phyloP scores from a whole-genome alignment of 2,888 invertebrate genomes.

The Amiota communis region DNA sequence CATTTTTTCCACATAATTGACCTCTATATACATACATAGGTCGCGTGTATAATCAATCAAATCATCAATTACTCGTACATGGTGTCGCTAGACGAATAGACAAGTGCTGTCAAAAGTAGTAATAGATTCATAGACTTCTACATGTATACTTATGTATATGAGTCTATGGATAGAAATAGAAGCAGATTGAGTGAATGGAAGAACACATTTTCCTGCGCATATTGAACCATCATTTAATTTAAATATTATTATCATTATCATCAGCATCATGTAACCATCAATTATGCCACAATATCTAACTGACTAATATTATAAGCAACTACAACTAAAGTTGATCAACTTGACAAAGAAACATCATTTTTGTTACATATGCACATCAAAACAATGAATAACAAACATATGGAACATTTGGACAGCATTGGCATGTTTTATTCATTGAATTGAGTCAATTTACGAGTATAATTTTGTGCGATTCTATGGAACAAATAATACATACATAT shows the following conservation, averaged over 20 bases:
- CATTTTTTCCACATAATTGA: constrained; percentile 23
- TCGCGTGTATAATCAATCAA: constrained; percentile 4
- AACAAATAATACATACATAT: no score
- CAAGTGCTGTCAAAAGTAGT: not conserved
- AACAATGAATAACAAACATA: no score
- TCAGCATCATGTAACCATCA: constrained; percentile 23
- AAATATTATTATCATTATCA: not conserved
- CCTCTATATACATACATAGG: not conserved
- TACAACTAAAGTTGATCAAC: not conserved
- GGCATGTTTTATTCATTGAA: no score
- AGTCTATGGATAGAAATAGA: no score
- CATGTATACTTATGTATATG: no score
- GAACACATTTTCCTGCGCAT: not conserved
- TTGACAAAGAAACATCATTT: no score
- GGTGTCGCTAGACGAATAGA: not conserved
- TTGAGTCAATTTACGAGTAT: no score
- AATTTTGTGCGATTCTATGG: no score
- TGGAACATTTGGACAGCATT: no score
- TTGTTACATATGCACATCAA: no score
- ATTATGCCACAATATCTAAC: constrained; percentile 10
- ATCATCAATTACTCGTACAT: constrained; percentile 9
- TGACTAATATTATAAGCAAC: not conserved
- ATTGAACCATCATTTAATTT: constrained; percentile 23
- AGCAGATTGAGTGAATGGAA: not conserved
- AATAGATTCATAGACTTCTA: not conserved